These are phyloP conservation scores for Trichonephila inaurata DNA, from an alignment of 1,140 invertebrate species.

Conservation along the genomic window DNA sequence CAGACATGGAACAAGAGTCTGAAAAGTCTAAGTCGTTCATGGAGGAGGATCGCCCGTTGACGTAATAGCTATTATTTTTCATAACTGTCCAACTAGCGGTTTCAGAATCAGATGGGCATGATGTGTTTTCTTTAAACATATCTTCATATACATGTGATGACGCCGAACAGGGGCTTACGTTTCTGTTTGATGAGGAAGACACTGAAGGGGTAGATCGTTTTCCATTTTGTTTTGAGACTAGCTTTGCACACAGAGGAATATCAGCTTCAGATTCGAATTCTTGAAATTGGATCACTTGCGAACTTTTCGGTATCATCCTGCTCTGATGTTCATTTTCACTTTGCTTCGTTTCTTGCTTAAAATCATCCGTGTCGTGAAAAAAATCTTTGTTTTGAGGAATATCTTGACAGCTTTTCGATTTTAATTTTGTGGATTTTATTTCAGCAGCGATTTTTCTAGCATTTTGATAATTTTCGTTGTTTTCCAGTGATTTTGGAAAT, in stretches of 20 bases:
- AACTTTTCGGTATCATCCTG: not conserved
- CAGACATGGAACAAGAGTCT: slow-evolving; percentile 63
- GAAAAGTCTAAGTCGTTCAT: slow-evolving; percentile 70
- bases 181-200: slow-evolving; percentile 37
- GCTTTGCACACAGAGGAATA: slow-evolving; percentile 68
- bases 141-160: slow-evolving; percentile 71
- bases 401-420: slow-evolving; percentile 61
- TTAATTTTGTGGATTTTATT: not conserved
- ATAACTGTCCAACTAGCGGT: slow-evolving; percentile 69
- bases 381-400: not conserved
- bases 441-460: not conserved
- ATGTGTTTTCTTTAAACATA: slow-evolving; percentile 73
- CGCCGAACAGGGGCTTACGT: slow-evolving; percentile 42
- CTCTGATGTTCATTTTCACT: not conserved
- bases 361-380: not conserved
- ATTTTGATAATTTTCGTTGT: not conserved
- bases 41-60: slow-evolving; percentile 58
- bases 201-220: slow-evolving; percentile 18
- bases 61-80: slow-evolving; percentile 71
- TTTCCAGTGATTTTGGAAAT: not conserved
- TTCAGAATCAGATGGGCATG: slow-evolving; percentile 69
- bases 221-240: slow-evolving; percentile 64
- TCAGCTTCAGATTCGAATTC: slow-evolving; percentile 54
- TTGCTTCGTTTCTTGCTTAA: not conserved
- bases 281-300: slow-evolving; percentile 24